Evolutionary conservation across 2,797 vertebrate genomes (phyloP).

Genomic region (Malurus leucopterus): DNA sequence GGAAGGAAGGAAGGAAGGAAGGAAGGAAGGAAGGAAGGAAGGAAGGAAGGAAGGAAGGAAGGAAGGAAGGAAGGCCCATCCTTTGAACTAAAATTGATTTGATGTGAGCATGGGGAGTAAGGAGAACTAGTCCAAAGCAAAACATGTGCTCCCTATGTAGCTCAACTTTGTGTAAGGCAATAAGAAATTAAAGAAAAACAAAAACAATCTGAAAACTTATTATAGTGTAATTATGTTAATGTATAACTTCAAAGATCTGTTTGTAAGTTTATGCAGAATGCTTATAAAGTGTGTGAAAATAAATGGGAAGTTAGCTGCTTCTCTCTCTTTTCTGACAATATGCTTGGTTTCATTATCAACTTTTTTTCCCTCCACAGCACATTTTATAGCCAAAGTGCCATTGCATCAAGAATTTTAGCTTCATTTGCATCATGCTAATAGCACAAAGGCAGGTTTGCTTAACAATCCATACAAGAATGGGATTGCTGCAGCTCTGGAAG

Average conservation of each 20-base stretch:
- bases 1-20: neutral
- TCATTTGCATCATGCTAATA: conserved; percentile 47
- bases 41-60: neutral
- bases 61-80: neutral
- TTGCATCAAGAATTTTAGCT: conserved; percentile 32
- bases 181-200: conserved; percentile 23
- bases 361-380: conserved; percentile 27
- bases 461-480: conserved; percentile 45
- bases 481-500: conserved; percentile 18
- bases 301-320: conserved; percentile 12
- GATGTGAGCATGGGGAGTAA: neutral
- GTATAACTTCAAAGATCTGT: conserved; percentile 27
- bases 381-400: conserved; percentile 29
- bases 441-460: conserved; percentile 44
- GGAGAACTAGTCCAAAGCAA: neutral
- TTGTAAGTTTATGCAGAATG: conserved; percentile 1
- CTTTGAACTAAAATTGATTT: neutral
- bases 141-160: neutral
- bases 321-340: conserved; percentile 10
- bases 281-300: conserved; percentile 24
- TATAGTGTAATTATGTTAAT: conserved; percentile 28
- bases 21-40: too few species aligned
- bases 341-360: conserved; percentile 14
- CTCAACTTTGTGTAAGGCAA: neutral
- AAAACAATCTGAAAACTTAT: neutral